phyloP scores from a whole-genome alignment of 2,797 vertebrate genomes.

The Acanthopagrus latus region DNA sequence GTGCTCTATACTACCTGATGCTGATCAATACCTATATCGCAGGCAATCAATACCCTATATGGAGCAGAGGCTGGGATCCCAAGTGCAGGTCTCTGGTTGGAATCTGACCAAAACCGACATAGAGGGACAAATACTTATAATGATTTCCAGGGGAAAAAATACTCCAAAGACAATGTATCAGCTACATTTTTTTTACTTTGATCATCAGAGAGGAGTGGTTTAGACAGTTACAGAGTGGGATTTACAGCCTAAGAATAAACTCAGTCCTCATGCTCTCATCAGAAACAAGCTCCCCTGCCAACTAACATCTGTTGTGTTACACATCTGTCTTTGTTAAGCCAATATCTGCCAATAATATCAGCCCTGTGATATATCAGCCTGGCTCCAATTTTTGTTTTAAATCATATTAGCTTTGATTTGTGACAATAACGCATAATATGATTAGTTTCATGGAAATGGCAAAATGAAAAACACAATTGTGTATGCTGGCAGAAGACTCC shows the following conservation, averaged over 20 bases:
- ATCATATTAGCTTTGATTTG: constrained; percentile 62
- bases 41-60: constrained; percentile 63
- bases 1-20: constrained; percentile 58
- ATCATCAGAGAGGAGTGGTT: not conserved
- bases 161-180: not conserved
- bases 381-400: constrained; percentile 37
- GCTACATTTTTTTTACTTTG: not conserved
- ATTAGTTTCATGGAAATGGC: constrained; percentile 46
- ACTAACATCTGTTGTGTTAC: constrained; percentile 10
- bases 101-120: constrained; percentile 28
- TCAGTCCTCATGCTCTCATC: constrained; percentile 3
- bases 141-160: not conserved
- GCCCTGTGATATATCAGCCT: not conserved
- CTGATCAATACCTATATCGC: constrained; percentile 74
- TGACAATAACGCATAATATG: constrained; percentile 55
- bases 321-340: constrained; percentile 52
- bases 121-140: not conserved
- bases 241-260: not conserved
- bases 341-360: constrained; percentile 15
- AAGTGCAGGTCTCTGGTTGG: constrained; percentile 27
- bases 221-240: not conserved
- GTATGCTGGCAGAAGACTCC: constrained; percentile 21
- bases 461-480: constrained; percentile 23
- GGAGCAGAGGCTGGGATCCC: constrained; percentile 40
- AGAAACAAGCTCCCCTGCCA: constrained; percentile 4